Base-by-base conservation (phyloP, 2,888 invertebrate species). In the Trileptium ribeirensis region DNA sequence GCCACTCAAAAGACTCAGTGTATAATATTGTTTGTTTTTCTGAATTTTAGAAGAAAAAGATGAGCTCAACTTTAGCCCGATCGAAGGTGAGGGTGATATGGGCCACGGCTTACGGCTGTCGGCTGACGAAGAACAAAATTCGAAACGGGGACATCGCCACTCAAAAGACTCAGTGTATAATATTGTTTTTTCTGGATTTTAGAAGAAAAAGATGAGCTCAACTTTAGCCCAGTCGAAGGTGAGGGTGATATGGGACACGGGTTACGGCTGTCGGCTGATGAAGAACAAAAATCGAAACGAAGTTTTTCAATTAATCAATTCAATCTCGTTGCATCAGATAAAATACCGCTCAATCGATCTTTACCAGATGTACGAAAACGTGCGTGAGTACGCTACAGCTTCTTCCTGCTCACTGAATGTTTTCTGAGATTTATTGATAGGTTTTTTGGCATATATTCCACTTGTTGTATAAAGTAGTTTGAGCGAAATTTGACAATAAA, bases 241-340 rank as follows among this genome's bases (percentile, higher is more conserved):
- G 85, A 95, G 39, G 99, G 99, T 67, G 98, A 98, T 91, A 91
- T 93, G 92, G 98, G 98, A 86, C 91, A 90, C 89, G 93, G 96
- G n/a, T 98, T 99, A 31, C 93, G 93, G 86, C 94, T 97, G 87
- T 94, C 95, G 33, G 90, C 93, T 34, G 94, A 94, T 80, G 93
- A 95, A 89, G 94, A 96, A 88, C 93, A 93, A 82, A 40, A 94
- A 81, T 95, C 96, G 92, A 93, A 96, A 90, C 96, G 97, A 87
- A 94, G 95, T 89, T 99, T 99, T 90, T 95, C 96, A 89, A 92
- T 97, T 88, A 99, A 99, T 91, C 98, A 99, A 91, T 99, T 99
- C 91, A 99, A 99, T 91, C 91, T 99, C 86, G 91, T 97, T 89
- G 98, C 97, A 85, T 97, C 96, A 89, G 97, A 99, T 90, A 94